Evolutionary conservation across 2,888 invertebrate genomes (phyloP).

Genomic region (Agrochola macilenta): DNA sequence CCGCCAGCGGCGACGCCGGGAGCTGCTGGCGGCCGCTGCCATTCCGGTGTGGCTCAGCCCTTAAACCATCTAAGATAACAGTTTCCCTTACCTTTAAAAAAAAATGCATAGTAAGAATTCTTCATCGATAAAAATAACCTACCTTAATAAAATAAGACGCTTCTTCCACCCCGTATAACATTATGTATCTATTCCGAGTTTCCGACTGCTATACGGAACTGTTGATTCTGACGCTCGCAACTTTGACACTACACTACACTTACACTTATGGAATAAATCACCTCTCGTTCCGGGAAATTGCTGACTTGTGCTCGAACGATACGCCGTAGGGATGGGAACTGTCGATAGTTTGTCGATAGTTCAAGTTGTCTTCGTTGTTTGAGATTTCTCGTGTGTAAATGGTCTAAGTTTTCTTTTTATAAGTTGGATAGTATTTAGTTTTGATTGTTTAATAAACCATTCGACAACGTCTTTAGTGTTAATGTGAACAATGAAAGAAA

Average conservation of each 20-base stretch:
- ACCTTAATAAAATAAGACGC: not conserved
- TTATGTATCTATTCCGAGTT: slow-evolving; percentile 19
- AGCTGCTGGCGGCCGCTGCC: too few species aligned
- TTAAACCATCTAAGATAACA: not conserved
- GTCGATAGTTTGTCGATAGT: slow-evolving; percentile 52
- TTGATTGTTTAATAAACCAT: not conserved
- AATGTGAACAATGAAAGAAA: not conserved
- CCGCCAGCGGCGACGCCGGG: too few species aligned
- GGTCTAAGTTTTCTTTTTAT: slow-evolving; percentile 10
- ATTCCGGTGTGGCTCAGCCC: too few species aligned
- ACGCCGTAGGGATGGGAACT: slow-evolving; percentile 62
- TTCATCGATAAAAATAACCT: not conserved
- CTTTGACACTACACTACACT: slow-evolving; percentile 74
- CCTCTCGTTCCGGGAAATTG: slow-evolving; percentile 82
- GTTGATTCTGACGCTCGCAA: slow-evolving; percentile 66
- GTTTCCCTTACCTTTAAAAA: not conserved
- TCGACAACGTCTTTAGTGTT: not conserved
- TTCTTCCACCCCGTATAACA: not conserved
- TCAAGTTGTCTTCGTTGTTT: slow-evolving; percentile 23
- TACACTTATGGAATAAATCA: slow-evolving; percentile 83
- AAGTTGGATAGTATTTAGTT: not conserved
- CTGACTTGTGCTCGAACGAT: slow-evolving; percentile 77
- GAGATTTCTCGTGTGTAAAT: slow-evolving; percentile 8
- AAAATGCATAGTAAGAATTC: too few species aligned
- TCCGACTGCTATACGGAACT: slow-evolving; percentile 40